Conservation (phyloP, 2,888 invertebrate genomes). For the Leptinotarsa haldemani region DNA sequence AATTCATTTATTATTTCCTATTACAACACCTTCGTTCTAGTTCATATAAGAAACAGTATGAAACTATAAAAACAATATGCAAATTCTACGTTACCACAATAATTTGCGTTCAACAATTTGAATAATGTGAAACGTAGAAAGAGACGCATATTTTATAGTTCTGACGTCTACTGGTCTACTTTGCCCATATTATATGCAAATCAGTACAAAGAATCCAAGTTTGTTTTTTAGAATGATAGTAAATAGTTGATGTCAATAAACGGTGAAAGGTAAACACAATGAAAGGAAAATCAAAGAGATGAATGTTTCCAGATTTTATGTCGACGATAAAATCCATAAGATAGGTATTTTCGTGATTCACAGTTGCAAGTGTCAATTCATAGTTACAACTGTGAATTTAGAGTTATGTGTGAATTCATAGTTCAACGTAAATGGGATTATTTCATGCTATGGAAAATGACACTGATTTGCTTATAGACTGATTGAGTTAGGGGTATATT, state of each 20-base stretch:
- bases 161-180: neutral
- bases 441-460: too few species aligned
- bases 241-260: neutral
- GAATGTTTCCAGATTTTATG: too few species aligned
- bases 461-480: too few species aligned
- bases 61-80: neutral
- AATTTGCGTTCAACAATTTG: conserved; percentile 5
- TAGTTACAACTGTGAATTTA: too few species aligned
- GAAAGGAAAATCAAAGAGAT: neutral
- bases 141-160: neutral
- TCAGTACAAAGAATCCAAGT: neutral
- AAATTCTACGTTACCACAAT: neutral
- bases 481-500: too few species aligned
- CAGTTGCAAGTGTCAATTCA: too few species aligned
- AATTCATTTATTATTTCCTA: neutral
- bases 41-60: neutral
- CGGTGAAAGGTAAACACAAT: neutral
- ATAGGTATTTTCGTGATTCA: too few species aligned
- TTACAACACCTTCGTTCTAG: neutral
- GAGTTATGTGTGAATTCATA: too few species aligned
- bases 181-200: conserved; percentile 5
- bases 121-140: conserved; percentile 15
- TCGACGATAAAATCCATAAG: too few species aligned
- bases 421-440: too few species aligned
- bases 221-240: conserved; percentile 5